A percentile compares a stretch with the other conserved stretches of the same genome.
These are phyloP conservation scores for Benthosema pterotum DNA, from an alignment of 2,797 vertebrate species.

Conservation along the genomic window DNA sequence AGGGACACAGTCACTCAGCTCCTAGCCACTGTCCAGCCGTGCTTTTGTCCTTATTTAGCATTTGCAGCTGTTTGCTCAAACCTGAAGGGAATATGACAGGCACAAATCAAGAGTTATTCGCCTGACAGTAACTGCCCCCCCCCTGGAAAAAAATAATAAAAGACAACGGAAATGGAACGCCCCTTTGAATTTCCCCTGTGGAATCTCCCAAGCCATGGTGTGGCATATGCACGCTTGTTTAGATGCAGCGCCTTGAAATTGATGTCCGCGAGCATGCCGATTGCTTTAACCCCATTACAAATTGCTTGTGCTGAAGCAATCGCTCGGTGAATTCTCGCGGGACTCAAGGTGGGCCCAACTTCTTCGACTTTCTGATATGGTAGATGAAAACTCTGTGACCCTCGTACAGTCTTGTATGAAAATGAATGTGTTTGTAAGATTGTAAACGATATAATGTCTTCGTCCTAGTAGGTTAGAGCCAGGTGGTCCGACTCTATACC, in stretches of 20 bases:
- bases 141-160: neutral
- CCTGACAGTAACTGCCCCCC: conserved; percentile 39
- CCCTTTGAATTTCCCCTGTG: conserved; percentile 48
- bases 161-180: conserved; percentile 36
- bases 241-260: conserved; percentile 32
- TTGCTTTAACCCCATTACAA: conserved; percentile 42
- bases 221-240: conserved; percentile 29
- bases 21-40: conserved; percentile 50
- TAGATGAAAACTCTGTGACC: neutral
- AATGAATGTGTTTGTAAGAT: neutral
- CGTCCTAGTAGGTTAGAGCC: neutral
- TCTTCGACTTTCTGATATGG: conserved; percentile 23
- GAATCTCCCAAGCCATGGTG: conserved; percentile 31
- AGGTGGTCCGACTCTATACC: no score
- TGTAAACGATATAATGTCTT: neutral
- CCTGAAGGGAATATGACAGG: conserved; percentile 28
- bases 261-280: conserved; percentile 23
- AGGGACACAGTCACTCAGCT: conserved; percentile 47
- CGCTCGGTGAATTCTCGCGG: conserved; percentile 30
- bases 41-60: conserved; percentile 70
- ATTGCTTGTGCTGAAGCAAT: conserved; percentile 32
- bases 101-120: conserved; percentile 34
- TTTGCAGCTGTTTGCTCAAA: conserved; percentile 31
- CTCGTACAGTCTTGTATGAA: neutral
- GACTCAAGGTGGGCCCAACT: conserved; percentile 4